These are phyloP conservation scores for Lepidurus couesii DNA, from an alignment of 1,140 invertebrate genomes.

Conservation along the genomic window DNA sequence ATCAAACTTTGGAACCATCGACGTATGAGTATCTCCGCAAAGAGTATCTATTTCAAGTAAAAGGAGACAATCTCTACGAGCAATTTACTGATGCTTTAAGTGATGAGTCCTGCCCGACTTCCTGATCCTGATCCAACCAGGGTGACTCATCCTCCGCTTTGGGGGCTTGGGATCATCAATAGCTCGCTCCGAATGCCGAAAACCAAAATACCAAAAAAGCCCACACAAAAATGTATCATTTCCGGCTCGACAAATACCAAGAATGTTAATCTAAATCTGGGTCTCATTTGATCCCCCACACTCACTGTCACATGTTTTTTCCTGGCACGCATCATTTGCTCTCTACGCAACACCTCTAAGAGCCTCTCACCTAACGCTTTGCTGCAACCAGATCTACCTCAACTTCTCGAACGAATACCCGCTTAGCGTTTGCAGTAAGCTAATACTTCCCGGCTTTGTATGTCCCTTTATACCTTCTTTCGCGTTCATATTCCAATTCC, in stretches of 20 bases:
- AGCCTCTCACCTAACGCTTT: not conserved
- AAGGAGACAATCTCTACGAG: not conserved
- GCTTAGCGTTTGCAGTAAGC: not conserved
- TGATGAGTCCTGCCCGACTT: not conserved
- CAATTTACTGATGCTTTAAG: not conserved
- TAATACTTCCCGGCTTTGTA: not conserved
- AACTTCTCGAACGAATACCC: not conserved
- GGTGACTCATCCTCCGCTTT: not conserved
- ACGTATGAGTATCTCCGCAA: not conserved
- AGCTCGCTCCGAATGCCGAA: too few species aligned
- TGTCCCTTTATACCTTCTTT: too few species aligned
- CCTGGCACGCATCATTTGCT: not conserved
- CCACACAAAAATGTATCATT: not conserved
- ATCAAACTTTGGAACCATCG: not conserved
- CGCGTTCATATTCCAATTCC: not conserved
- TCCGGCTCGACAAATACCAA: not conserved
- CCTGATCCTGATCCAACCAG: not conserved
- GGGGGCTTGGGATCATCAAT: too few species aligned
- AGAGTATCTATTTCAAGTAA: slow-evolving; percentile 10
- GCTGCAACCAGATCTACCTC: not conserved
- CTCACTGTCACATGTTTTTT: not conserved
- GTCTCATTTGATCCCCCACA: not conserved
- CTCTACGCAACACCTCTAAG: not conserved
- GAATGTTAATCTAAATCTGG: not conserved
- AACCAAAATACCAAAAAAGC: not conserved